These are phyloP conservation scores for Lytechinus pictus DNA, from an alignment of 35 echinoderm and acorn worm genomes.

Conservation along the genomic window DNA sequence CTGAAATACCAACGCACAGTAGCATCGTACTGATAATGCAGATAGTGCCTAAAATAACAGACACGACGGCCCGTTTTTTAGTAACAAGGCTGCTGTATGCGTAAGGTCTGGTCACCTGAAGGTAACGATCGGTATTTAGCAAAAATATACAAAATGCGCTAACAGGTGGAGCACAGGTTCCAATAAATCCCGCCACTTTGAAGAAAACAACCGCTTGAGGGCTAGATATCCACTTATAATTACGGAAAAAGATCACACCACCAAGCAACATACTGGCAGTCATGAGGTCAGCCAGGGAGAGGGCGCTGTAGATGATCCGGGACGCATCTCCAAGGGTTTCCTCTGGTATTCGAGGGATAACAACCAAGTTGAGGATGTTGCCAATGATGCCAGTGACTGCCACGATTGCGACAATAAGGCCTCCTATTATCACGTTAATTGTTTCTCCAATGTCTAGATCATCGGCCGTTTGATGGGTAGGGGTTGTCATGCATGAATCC, in stretches of 20 bases:
- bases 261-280: background rate
- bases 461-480: background rate
- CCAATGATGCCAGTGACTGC: background rate
- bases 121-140: background rate
- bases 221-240: background rate
- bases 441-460: background rate
- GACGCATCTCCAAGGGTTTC: background rate
- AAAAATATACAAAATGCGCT: background rate
- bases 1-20: background rate
- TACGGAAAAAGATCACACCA: background rate
- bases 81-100: background rate
- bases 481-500: background rate
- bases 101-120: background rate
- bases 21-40: background rate
- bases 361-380: background rate
- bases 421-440: background rate
- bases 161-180: background rate
- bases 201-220: background rate
- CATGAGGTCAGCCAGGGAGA: background rate
- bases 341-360: conserved; percentile 9
- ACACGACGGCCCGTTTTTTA: background rate
- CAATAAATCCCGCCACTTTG: background rate
- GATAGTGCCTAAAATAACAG: background rate
- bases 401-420: background rate
- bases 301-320: background rate